Conservation (phyloP, 2,797 vertebrate species). For the Aphelocoma californica region DNA sequence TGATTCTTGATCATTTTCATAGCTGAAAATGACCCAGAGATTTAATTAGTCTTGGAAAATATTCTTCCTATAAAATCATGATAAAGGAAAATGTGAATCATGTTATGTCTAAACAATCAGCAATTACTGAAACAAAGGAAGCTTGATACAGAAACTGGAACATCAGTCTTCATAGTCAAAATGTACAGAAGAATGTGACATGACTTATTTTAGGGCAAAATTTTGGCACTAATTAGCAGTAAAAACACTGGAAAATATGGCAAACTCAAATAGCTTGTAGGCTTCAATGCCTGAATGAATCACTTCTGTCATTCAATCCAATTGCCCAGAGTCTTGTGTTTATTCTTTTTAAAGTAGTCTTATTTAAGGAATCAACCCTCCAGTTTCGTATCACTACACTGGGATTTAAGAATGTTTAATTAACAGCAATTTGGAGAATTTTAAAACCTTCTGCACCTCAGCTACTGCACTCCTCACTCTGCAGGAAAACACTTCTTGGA, state of each 20-base stretch:
- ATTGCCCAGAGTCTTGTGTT: neutral
- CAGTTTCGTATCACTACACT: neutral
- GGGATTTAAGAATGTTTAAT: neutral
- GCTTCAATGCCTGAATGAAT: neutral
- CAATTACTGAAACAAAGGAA: neutral
- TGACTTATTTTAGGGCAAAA: neutral
- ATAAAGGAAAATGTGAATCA: neutral
- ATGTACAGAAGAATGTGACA: fast-evolving
- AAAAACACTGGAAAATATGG: constrained; percentile 10
- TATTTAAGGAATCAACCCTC: neutral
- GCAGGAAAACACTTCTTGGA: neutral
- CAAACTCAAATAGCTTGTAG: neutral
- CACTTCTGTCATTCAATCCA: neutral
- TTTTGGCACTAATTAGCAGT: neutral
- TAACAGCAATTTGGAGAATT: neutral
- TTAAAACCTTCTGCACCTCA: neutral
- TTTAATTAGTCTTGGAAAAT: constrained; percentile 5
- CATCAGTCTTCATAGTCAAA: neutral
- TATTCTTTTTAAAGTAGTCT: neutral
- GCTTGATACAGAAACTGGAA: neutral
- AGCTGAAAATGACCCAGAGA: neutral
- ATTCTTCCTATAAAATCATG: neutral
- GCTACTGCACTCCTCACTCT: neutral
- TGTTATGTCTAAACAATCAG: neutral
- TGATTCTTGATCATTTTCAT: neutral